These are phyloP conservation scores for Hypena proboscidalis DNA, from an alignment of 2,888 invertebrate species.

Conservation along the genomic window DNA sequence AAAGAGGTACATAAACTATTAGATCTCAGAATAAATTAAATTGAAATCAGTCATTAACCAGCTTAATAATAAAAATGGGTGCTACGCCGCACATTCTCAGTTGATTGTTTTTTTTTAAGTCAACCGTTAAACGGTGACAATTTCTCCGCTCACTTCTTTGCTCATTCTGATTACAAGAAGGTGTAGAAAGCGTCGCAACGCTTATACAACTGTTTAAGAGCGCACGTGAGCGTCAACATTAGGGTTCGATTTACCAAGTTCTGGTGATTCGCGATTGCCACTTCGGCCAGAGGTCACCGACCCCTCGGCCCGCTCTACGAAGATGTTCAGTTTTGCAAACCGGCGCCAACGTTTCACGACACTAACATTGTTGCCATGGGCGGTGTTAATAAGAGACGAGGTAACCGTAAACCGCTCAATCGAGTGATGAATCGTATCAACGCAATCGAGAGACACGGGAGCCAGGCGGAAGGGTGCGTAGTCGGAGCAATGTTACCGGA, in stretches of 20 bases:
- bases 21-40: slow-evolving; percentile 15
- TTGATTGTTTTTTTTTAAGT: slow-evolving; percentile 65
- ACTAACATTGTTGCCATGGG: slow-evolving; percentile 30
- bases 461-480: slow-evolving; percentile 51
- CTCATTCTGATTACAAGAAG: slow-evolving; percentile 72
- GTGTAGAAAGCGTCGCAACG: slow-evolving; percentile 75
- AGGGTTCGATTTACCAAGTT: slow-evolving; percentile 58
- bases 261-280: slow-evolving; percentile 62
- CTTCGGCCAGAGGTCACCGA: slow-evolving; percentile 64
- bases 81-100: slow-evolving; percentile 44
- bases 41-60: slow-evolving; percentile 16
- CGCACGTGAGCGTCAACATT: slow-evolving; percentile 58
- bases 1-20: no score
- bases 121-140: slow-evolving; percentile 70
- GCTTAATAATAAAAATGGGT: slow-evolving; percentile 23
- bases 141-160: slow-evolving; percentile 79
- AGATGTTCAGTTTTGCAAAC: slow-evolving; percentile 51
- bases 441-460: slow-evolving; percentile 33
- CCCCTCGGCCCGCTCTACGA: slow-evolving; percentile 60
- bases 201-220: slow-evolving; percentile 74
- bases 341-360: slow-evolving; percentile 50
- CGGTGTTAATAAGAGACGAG: slow-evolving; percentile 19
- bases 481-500: slow-evolving; percentile 56
- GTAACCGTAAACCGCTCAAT: slow-evolving; percentile 38
- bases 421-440: slow-evolving; percentile 30